These are phyloP conservation scores for Catostomus latipinnis DNA, from an alignment of 2,797 vertebrate species.

Conservation along the genomic window DNA sequence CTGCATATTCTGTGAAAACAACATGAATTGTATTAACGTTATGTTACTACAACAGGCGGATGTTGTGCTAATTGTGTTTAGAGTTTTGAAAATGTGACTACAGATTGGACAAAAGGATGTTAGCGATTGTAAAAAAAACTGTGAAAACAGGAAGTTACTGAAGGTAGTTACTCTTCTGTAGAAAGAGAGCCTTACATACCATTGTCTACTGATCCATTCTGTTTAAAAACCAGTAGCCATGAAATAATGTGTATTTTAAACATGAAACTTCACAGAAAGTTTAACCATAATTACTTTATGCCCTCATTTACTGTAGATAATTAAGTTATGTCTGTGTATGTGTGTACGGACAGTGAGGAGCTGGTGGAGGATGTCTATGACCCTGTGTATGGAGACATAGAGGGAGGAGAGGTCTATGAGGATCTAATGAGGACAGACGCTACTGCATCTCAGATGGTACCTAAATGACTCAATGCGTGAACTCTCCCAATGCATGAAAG, in stretches of 20 bases:
- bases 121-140: neutral
- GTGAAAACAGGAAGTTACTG: constrained; percentile 21
- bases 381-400: constrained; percentile 93
- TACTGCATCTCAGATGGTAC: constrained; percentile 80
- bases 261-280: neutral
- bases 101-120: too few species aligned
- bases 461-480: neutral
- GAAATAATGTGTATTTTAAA: too few species aligned
- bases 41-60: too few species aligned
- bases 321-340: constrained; percentile 1
- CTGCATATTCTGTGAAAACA: too few species aligned
- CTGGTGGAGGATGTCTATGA: constrained; percentile 89
- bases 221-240: neutral
- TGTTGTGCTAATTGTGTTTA: too few species aligned
- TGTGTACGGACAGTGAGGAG: constrained; percentile 80
- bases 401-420: constrained; percentile 94
- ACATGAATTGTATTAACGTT: too few species aligned
- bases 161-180: neutral
- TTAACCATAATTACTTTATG: too few species aligned
- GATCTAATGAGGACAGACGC: constrained; percentile 94
- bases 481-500: neutral
- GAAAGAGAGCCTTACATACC: neutral
- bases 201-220: neutral
- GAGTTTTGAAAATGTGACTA: too few species aligned
- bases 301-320: too few species aligned